Percentiles rank a stretch among this genome's conserved stretches.
phyloP scores from a whole-genome alignment of 2,113 vertebrate species.

The Microtus oregoni region DNA sequence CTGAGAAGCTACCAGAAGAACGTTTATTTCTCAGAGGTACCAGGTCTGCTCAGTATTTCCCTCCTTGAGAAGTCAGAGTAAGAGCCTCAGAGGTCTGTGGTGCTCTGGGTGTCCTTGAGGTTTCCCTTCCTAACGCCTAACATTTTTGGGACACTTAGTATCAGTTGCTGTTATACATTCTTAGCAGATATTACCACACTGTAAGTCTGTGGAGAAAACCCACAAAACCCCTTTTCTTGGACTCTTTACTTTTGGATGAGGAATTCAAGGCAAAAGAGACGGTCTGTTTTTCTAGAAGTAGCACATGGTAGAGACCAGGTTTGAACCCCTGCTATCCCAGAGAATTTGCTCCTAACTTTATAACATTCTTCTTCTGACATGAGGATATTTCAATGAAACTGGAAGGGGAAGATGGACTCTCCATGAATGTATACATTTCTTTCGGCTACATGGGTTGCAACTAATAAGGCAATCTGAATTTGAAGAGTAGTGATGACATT shows the following conservation, averaged over 20 bases:
- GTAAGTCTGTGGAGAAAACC: background rate
- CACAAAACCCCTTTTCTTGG: background rate
- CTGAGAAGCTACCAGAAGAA: background rate
- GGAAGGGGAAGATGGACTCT: background rate
- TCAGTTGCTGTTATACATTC: background rate
- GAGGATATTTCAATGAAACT: background rate
- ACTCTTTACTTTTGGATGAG: slow-evolving; percentile 1
- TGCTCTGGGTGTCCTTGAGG: background rate
- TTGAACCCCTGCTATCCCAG: background rate
- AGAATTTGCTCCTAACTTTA: background rate
- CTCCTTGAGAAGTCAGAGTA: background rate
- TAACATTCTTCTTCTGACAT: background rate
- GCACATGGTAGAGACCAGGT: background rate
- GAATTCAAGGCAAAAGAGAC: background rate
- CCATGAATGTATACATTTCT: background rate
- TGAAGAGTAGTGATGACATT: background rate
- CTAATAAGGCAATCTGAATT: background rate
- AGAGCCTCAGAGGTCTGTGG: background rate
- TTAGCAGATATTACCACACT: background rate
- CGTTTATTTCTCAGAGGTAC: background rate
- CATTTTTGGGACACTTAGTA: background rate
- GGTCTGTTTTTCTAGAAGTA: background rate
- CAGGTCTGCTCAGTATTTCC: background rate
- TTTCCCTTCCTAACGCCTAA: background rate
- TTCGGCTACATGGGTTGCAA: background rate